phyloP scores from a whole-genome alignment of 2,888 invertebrate genomes.

The Leptura quadrifasciata region DNA sequence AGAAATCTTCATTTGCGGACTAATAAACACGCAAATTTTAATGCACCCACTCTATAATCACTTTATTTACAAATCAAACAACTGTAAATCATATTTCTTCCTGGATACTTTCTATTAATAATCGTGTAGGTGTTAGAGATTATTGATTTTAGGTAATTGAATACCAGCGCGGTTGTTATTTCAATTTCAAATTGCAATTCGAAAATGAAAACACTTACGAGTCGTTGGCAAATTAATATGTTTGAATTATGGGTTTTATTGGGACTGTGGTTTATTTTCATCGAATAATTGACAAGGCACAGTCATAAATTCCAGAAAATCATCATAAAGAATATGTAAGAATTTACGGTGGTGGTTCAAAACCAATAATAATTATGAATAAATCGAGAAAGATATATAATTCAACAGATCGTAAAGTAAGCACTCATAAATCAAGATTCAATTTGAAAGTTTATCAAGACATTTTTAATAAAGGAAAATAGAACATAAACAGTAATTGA shows the following conservation, averaged over 20 bases:
- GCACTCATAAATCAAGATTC: background rate
- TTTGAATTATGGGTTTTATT: constrained; percentile 3
- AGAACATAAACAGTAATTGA: too few relatives aligned
- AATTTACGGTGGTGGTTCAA: background rate
- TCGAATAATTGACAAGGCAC: background rate
- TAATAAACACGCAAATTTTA: background rate
- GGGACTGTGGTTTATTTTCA: background rate
- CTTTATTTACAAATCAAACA: background rate
- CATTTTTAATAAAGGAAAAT: background rate
- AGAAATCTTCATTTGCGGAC: too few relatives aligned
- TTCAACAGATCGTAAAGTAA: constrained; percentile 1
- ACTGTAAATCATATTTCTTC: background rate
- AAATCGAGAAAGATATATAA: background rate
- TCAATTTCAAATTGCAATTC: background rate
- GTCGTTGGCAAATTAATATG: background rate
- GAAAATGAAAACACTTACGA: background rate
- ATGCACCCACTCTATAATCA: background rate
- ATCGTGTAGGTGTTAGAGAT: constrained; percentile 27
- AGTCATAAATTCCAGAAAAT: background rate
- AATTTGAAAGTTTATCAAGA: background rate
- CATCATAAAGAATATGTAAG: constrained; percentile 12
- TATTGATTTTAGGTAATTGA: constrained; percentile 12
- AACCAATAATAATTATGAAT: background rate
- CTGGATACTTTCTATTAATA: constrained; percentile 27
- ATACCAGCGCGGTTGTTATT: background rate